These are phyloP conservation scores for Drosophila kokeensis DNA, from an alignment of 2,888 invertebrate genomes.

Conservation along the genomic window DNA sequence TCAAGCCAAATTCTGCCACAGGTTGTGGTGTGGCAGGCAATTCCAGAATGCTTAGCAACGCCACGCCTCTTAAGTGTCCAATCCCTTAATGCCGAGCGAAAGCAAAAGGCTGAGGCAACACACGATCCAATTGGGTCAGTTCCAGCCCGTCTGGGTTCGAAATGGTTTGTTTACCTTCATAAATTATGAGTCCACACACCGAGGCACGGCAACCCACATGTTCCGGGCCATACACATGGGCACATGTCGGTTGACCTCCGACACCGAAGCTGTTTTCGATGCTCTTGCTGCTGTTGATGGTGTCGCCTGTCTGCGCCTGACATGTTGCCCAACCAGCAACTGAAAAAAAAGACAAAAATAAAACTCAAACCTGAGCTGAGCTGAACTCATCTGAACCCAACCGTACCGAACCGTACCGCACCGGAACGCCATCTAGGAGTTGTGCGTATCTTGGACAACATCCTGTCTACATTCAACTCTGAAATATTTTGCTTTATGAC, in stretches of 20 bases:
- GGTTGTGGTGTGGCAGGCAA: constrained; percentile 44
- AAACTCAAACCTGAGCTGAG: constrained; percentile 25
- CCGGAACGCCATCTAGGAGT: constrained; percentile 42
- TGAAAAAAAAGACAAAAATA: constrained; percentile 1
- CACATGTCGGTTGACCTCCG: constrained; percentile 63
- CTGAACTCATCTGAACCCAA: constrained; percentile 28
- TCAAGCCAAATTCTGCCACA: constrained; percentile 44
- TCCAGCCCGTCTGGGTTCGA: constrained; percentile 33
- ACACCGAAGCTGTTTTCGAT: constrained; percentile 16
- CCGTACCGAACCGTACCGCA: constrained; percentile 18
- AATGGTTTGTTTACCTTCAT: constrained; percentile 80
- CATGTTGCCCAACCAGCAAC: constrained; percentile 30
- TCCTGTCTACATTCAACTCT: constrained; percentile 13
- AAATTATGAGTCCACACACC: constrained; percentile 73
- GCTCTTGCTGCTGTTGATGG: constrained; percentile 21
- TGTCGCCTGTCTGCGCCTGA: constrained; percentile 54
- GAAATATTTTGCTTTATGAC: constrained; percentile 43
- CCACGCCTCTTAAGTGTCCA: constrained; percentile 31
- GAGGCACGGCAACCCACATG: constrained; percentile 44
- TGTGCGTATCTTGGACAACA: constrained; percentile 21
- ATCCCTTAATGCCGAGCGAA: constrained; percentile 57
- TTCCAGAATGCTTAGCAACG: constrained; percentile 33
- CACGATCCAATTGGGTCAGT: constrained; percentile 22
- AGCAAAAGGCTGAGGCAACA: constrained; percentile 23
- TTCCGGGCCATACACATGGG: constrained; percentile 35